A percentile compares a stretch with the other conserved stretches of the same genome.
phyloP scores from a whole-genome alignment of 2,113 vertebrate genomes.

The Alosa alosa region DNA sequence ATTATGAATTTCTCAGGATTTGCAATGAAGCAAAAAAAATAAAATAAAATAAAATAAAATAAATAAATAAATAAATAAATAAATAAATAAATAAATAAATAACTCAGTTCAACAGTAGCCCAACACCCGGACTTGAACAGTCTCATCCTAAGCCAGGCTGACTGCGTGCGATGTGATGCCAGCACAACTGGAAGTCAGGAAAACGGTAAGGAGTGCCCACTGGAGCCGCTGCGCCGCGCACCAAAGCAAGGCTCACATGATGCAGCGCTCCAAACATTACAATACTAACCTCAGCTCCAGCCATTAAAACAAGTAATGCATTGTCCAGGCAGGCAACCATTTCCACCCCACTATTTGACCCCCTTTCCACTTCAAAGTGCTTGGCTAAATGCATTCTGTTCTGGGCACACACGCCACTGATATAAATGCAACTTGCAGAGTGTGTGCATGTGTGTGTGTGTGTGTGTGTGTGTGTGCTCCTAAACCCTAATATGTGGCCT shows the following conservation, averaged over 20 bases:
- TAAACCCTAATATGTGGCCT: background rate
- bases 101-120: background rate
- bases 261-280: slow-evolving; percentile 1
- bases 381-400: background rate
- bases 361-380: background rate
- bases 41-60: no score
- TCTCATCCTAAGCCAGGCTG: background rate
- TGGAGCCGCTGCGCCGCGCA: background rate
- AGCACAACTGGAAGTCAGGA: background rate
- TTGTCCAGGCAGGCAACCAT: slow-evolving; percentile 17
- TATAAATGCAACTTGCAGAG: background rate
- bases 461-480: no score
- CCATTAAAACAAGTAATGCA: slow-evolving; percentile 19
- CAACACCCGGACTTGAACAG: background rate
- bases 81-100: no score
- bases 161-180: background rate
- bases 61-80: no score
- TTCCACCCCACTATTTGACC: background rate
- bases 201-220: background rate
- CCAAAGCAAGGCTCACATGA: background rate
- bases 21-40: no score
- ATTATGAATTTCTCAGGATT: background rate
- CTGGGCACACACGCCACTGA: slow-evolving; percentile 11
- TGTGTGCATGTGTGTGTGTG: background rate
- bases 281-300: slow-evolving; percentile 6